Percentiles rank a stretch among this genome's conserved stretches.
These are phyloP conservation scores for Notoglanidium macrostoma DNA, from an alignment of 2,797 vertebrate genomes.

Conservation along the genomic window DNA sequence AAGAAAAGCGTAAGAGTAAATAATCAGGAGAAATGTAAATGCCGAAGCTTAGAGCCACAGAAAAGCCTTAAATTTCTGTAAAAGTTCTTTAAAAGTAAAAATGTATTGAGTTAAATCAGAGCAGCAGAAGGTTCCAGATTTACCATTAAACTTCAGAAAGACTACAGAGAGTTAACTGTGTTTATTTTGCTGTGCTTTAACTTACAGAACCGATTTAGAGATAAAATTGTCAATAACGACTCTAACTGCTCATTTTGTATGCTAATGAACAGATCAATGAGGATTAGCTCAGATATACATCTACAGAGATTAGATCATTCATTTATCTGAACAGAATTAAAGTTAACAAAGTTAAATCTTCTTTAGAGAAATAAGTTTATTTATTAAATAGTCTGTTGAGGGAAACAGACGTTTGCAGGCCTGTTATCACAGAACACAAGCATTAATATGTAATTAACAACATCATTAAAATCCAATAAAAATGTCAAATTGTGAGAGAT, in stretches of 20 bases:
- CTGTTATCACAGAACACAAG: not conserved
- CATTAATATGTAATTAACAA: not conserved
- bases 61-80: not conserved
- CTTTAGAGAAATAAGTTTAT: not conserved
- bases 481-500: not conserved
- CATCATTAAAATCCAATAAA: not conserved
- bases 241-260: not conserved
- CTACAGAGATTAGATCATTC: not conserved
- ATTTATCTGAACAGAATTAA: not conserved
- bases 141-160: not conserved
- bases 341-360: not conserved
- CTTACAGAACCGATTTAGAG: not conserved
- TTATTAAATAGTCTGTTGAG: not conserved
- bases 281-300: not conserved
- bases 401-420: not conserved
- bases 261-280: not conserved
- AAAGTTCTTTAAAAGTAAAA: not conserved
- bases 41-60: not conserved
- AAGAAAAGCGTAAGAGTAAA: not conserved
- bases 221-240: not conserved
- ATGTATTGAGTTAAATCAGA: not conserved
- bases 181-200: not conserved
- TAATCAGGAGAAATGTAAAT: not conserved
- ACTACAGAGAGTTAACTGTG: not conserved
- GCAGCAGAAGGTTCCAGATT: not conserved